These are phyloP conservation scores for Rapana venosa DNA, from an alignment of 2,888 invertebrate species.

Conservation along the genomic window DNA sequence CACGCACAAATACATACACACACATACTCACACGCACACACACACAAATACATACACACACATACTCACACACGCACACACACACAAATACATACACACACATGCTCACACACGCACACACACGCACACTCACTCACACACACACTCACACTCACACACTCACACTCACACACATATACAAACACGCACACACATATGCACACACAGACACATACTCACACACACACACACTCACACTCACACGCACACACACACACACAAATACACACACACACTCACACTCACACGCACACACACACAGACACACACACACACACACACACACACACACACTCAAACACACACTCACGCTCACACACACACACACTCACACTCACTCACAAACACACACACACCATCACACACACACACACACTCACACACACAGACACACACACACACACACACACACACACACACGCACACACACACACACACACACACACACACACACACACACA, in stretches of 20 bases:
- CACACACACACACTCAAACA: background rate
- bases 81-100: too few species aligned
- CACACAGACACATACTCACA: background rate
- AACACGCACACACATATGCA: background rate
- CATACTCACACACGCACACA: too few species aligned
- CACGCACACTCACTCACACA: background rate
- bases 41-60: too few species aligned
- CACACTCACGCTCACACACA: background rate
- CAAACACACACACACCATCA: background rate
- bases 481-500: too few species aligned
- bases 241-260: background rate
- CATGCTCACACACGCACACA: background rate
- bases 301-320: background rate
- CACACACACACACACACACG: slow-evolving; percentile 9
- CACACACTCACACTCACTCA: background rate
- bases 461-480: slow-evolving; percentile 27
- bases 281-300: background rate
- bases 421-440: background rate
- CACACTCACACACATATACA: background rate
- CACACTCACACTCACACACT: background rate
- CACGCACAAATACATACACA: too few species aligned
- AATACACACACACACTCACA: background rate
- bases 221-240: background rate
- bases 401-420: background rate
- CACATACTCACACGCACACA: too few species aligned